Percentiles rank a stretch among this genome's conserved stretches.
Conservation (phyloP, 2,888 invertebrate species). For the Flabesymbios commensalis region DNA sequence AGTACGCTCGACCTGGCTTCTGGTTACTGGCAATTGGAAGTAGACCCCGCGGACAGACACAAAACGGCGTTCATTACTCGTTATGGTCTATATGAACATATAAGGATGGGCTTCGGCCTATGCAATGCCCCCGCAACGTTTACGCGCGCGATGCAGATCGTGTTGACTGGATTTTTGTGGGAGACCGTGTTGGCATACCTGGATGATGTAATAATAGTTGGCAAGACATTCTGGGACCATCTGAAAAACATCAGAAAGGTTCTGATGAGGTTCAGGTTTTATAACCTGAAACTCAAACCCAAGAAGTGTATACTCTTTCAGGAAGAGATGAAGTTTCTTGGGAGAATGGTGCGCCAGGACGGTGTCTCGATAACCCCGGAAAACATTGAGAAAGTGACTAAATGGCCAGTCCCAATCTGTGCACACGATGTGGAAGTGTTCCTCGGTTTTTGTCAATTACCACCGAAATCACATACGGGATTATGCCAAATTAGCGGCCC, state of each 20-base stretch:
- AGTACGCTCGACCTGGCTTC: no score
- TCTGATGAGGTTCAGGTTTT: slow-evolving; percentile 19
- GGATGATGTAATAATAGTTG: slow-evolving; percentile 8
- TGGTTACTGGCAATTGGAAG: neutral
- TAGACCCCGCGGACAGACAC: neutral
- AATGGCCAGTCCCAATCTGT: no score
- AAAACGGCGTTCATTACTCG: slow-evolving; percentile 1
- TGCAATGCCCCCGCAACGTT: slow-evolving; percentile 1
- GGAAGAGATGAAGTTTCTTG: slow-evolving; percentile 23
- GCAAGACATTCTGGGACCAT: slow-evolving; percentile 19
- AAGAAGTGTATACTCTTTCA: slow-evolving; percentile 29
- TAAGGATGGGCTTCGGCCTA: slow-evolving; percentile 3
- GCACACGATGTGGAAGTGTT: no score
- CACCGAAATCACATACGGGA: no score
- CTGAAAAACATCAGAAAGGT: slow-evolving; percentile 23
- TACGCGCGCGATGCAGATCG: neutral
- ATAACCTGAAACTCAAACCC: slow-evolving; percentile 6
- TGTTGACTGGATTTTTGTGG: slow-evolving; percentile 5
- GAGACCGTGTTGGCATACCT: slow-evolving; percentile 1
- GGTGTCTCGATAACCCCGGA: neutral
- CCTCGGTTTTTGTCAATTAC: no score
- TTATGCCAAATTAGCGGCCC: no score
- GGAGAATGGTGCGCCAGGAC: neutral
- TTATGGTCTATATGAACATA: neutral
- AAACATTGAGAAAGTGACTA: no score